Base-by-base conservation (phyloP, 2,888 invertebrate genomes). In the Ophion obscuratus region DNA sequence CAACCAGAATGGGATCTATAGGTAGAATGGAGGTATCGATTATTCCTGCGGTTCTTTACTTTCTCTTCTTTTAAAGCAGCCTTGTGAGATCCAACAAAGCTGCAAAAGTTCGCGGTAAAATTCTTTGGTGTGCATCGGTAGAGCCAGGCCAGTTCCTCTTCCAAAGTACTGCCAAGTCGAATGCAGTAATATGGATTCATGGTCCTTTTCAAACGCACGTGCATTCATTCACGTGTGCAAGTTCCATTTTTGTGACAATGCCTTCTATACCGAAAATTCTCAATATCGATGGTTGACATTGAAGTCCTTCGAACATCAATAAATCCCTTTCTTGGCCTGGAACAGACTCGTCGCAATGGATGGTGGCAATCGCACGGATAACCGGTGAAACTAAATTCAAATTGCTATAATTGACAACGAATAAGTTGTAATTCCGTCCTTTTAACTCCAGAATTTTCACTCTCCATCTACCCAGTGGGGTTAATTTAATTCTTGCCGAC, bases 401-500 rank as follows among this genome's bases (percentile, higher is more conserved):
- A 88, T 88, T 81, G 78, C 76, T 76, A 79, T 88, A 89, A 89
- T 91, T 87, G 88, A 84, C 79, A 74, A 61, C 36, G 17, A 73
- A 84, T 79, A 85, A 78, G 73, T 88, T 89, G 89, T 88, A 88
- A 89, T 91, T 89, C 78, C 83, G 68, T 61, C 67, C 73, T 77
- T 79, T 75, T 77, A 74, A 70, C 84, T 77, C 67, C 79, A 76
- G 59, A 36, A 59, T 78, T 44, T 24, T n/a, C 62, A 31, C 73
- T 67, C 84, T 76, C 76, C 62, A 77, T 80, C 44, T 57, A 27
- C 7, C 40, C 62, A 27, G 44, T 73, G 31, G 73, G 53, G 67
- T 90, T 89, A 89, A 90, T 91, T 91, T 87, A 87, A 90, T 90
- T 88, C 85, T 62, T 62, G 85, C 88, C 77, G 86, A 77, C 89